Evolutionary conservation across 1,140 invertebrate species (phyloP), one percentile per base, ranked within the genome.

Genomic region (Zaprionus taronus): DNA sequence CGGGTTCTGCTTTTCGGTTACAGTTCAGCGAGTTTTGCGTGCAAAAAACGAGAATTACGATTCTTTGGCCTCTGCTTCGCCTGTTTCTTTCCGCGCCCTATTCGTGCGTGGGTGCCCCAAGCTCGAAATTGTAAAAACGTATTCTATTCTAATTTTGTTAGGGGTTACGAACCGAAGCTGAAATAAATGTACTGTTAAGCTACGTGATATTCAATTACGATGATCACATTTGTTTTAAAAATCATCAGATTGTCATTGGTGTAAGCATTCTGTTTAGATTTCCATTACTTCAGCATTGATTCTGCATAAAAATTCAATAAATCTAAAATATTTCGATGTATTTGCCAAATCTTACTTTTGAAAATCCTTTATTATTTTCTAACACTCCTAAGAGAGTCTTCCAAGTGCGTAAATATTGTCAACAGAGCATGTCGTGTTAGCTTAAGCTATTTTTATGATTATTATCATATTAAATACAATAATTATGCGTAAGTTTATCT

Each of bases 1-100:
- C 22, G 41, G 34, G 41, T 56, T 72, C 61, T 57, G 51, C 17
- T 56, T 77, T n/a, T 67, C 47, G 44, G 77, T 76, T 72, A 64
- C 80, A 81, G 74, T 81, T 74, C 67, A 79, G 71, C 53, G 65
- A 56, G n/a, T 69, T 66, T 71, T 67, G 69, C 55, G 76, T 76
- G 68, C 81, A 67, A 47, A 73, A 79, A 44, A 83, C 14, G 28
- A 53, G 14, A 70, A 47, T 47, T 28, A 12, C 7, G 17, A 28
- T 67, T 38, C 44, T 44, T 6, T 22, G 4, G 14, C 49, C 15
- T 24, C 41, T 28, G 58, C n/a, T 49, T 12, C 14, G 38, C 41
- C n/a, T 47, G 15, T n/a, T 47, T 47, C 41, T 44, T 44, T 17
- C 6, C n/a, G n/a, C n/a, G 5, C 47, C 4, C 26, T 44, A 7